Evolutionary conservation across 2,888 invertebrate genomes (phyloP).

Genomic region (Parnassius glacialis): DNA sequence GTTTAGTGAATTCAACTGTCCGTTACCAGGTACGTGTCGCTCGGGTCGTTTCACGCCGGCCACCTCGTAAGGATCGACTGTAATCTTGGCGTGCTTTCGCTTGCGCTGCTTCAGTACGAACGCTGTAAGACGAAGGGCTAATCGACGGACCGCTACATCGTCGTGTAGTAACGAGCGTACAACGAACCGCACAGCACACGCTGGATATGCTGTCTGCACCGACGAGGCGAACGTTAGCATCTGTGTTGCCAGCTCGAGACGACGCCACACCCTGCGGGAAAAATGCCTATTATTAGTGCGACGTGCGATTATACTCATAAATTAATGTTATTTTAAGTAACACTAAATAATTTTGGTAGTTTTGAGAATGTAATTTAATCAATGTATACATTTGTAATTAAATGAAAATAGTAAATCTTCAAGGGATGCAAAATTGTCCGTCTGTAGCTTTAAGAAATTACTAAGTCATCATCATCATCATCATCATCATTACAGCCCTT

Average conservation of each 20-base stretch:
- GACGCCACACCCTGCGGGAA: slow-evolving; percentile 88
- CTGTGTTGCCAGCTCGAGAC: slow-evolving; percentile 86
- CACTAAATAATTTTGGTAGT: too few relatives aligned
- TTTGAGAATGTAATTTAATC: too few relatives aligned
- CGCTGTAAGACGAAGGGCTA: slow-evolving; percentile 82
- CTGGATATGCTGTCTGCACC: slow-evolving; percentile 84
- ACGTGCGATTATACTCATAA: too few relatives aligned
- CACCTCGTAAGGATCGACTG: slow-evolving; percentile 78
- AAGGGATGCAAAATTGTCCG: too few relatives aligned
- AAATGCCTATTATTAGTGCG: neutral
- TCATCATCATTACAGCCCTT: too few relatives aligned
- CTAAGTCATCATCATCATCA: too few relatives aligned
- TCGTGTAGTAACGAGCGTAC: slow-evolving; percentile 86
- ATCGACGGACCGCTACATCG: slow-evolving; percentile 88
- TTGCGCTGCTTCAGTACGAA: slow-evolving; percentile 88
- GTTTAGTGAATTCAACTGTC: too few relatives aligned
- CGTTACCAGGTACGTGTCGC: slow-evolving; percentile 57
- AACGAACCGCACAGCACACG: slow-evolving; percentile 83
- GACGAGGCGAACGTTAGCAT: slow-evolving; percentile 87
- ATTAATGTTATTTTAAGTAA: too few relatives aligned
- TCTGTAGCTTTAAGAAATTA: too few relatives aligned
- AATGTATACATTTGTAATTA: too few relatives aligned
- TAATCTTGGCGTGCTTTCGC: slow-evolving; percentile 81
- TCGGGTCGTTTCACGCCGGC: slow-evolving; percentile 55
- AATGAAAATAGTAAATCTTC: too few relatives aligned